phyloP scores from a whole-genome alignment of 2,113 vertebrate species.

The Malurus melanocephalus region DNA sequence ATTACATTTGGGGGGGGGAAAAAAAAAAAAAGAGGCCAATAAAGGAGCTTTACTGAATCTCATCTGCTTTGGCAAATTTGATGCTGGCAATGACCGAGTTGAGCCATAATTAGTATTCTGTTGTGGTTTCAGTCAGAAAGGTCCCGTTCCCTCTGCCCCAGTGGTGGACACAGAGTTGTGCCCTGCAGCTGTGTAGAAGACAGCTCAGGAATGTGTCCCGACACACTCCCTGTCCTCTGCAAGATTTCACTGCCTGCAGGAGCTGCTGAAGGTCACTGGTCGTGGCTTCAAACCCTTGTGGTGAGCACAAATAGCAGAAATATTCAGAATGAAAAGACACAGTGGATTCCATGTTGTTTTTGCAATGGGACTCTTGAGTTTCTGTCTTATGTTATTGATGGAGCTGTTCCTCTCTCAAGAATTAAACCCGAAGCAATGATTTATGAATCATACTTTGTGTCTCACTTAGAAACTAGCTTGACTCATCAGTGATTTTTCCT shows the following conservation, averaged over 20 bases:
- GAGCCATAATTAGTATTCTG: background rate
- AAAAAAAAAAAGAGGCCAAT: background rate
- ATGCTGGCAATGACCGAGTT: background rate
- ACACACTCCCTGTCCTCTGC: background rate
- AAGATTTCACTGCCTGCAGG: background rate
- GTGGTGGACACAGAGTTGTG: background rate
- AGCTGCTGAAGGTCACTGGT: background rate
- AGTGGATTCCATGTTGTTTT: background rate
- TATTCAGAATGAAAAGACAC: background rate
- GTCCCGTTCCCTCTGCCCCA: background rate
- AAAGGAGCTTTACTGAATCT: background rate
- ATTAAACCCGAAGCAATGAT: conserved; percentile 11
- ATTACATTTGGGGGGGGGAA: background rate
- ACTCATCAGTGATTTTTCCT: conserved; percentile 34
- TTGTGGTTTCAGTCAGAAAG: background rate
- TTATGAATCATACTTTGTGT: conserved; percentile 38
- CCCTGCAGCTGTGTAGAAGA: background rate
- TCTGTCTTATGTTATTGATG: background rate
- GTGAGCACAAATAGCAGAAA: background rate
- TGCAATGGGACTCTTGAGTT: background rate
- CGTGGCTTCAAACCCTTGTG: background rate
- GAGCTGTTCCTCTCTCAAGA: background rate
- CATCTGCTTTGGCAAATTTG: background rate
- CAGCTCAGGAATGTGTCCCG: background rate
- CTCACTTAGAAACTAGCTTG: background rate